These are phyloP conservation scores for Drosophila tristis DNA, from an alignment of 1,140 invertebrate species.

Conservation along the genomic window DNA sequence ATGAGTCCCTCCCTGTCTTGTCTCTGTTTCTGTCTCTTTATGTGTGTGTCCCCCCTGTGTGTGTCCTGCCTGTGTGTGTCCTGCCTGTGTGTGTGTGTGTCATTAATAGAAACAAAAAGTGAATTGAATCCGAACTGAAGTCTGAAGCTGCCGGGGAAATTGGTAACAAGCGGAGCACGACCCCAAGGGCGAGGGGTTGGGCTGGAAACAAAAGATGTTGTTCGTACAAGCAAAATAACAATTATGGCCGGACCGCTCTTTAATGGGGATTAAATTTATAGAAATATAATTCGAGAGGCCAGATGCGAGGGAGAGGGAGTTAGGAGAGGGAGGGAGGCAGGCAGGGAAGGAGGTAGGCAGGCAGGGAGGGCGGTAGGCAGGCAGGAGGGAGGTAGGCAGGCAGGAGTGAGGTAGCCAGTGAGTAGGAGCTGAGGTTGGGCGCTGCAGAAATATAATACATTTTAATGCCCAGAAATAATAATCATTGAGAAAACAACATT, in stretches of 20 bases:
- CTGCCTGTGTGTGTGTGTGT: slow-evolving; percentile 42
- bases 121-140: slow-evolving; percentile 51
- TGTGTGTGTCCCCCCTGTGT: too few relatives aligned
- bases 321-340: too few relatives aligned
- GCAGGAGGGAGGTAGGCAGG: too few relatives aligned
- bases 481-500: slow-evolving; percentile 1
- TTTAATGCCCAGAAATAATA: slow-evolving; percentile 22
- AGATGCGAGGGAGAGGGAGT: slow-evolving; percentile 14
- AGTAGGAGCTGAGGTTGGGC: too few relatives aligned
- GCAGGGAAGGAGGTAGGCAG: too few relatives aligned
- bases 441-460: slow-evolving; percentile 16
- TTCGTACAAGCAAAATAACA: slow-evolving; percentile 54
- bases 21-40: background rate
- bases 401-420: too few relatives aligned
- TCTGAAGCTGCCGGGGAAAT: slow-evolving; percentile 6
- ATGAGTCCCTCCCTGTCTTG: slow-evolving; percentile 10
- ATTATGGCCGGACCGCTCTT: slow-evolving; percentile 49
- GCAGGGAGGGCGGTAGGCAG: too few relatives aligned
- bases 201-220: slow-evolving; percentile 50
- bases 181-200: slow-evolving; percentile 16
- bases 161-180: slow-evolving; percentile 22
- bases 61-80: too few relatives aligned
- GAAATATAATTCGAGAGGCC: slow-evolving; percentile 38
- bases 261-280: slow-evolving; percentile 49
- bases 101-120: slow-evolving; percentile 63